Conservation (phyloP, 2,888 invertebrate genomes). For the Anaspis maculata region DNA sequence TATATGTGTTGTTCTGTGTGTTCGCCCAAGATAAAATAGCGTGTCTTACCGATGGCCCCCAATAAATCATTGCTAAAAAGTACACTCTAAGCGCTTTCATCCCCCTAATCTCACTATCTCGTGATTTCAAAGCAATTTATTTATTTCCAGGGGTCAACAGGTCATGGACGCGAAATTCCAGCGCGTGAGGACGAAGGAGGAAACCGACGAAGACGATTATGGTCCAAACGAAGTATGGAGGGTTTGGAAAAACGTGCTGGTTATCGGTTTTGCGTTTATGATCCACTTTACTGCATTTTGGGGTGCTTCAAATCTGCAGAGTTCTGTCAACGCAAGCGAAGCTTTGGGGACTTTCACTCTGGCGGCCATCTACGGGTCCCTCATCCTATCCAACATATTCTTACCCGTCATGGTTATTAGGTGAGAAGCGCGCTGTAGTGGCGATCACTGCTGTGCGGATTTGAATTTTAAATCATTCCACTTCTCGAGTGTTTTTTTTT, state of each 20-base stretch:
- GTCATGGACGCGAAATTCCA: conserved; percentile 31
- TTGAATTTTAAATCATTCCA: no score
- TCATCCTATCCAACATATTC: conserved; percentile 85
- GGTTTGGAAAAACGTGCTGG: conserved; percentile 75
- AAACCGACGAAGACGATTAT: conserved; percentile 35
- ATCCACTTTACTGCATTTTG: conserved; percentile 89
- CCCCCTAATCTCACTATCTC: no score
- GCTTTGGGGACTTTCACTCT: conserved; percentile 78
- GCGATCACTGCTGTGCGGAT: no score
- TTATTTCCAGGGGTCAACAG: no score
- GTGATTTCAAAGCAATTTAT: no score
- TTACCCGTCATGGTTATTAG: conserved; percentile 76
- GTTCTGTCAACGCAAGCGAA: conserved; percentile 74
- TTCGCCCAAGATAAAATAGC: no score
- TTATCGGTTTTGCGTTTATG: conserved; percentile 84
- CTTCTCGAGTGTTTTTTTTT: no score
- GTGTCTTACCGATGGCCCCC: no score
- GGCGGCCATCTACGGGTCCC: conserved; percentile 77
- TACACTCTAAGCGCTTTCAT: no score
- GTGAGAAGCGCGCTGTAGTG: no score
- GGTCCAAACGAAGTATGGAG: conserved; percentile 59
- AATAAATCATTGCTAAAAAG: no score
- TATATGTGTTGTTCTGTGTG: no score
- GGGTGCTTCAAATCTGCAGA: conserved; percentile 74
- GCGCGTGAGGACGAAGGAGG: conserved; percentile 23